These are phyloP conservation scores for Drosophila kurseongensis DNA, from an alignment of 1,140 invertebrate genomes.

Conservation along the genomic window DNA sequence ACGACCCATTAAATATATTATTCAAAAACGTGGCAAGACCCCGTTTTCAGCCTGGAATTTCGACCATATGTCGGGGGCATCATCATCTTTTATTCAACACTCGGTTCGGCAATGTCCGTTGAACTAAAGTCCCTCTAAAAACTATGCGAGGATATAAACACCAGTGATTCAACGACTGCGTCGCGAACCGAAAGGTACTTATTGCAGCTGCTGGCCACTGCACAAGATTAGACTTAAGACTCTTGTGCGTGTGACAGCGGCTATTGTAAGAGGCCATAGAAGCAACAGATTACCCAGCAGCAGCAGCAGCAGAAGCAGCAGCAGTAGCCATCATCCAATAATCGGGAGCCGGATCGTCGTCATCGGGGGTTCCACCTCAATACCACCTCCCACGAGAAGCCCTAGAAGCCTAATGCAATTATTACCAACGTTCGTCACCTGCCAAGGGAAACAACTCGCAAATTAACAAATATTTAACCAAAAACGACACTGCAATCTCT, in stretches of 20 bases:
- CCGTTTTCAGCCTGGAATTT: conserved; percentile 36
- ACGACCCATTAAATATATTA: conserved; percentile 38
- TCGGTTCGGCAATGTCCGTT: conserved; percentile 21
- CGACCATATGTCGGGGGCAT: conserved; percentile 62
- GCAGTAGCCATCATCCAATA: not conserved
- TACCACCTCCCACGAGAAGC: not conserved
- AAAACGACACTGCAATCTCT: too few relatives aligned
- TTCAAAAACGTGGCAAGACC: conserved; percentile 51
- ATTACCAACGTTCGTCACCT: conserved; percentile 1
- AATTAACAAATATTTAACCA: not conserved
- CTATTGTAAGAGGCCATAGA: conserved; percentile 92
- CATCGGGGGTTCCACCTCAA: not conserved
- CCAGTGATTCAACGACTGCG: conserved; percentile 14
- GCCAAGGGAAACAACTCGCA: not conserved
- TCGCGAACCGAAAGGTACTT: conserved; percentile 86
- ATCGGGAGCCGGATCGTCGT: not conserved
- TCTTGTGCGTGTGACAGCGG: conserved; percentile 99
- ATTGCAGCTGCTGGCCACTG: conserved; percentile 98
- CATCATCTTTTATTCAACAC: conserved; percentile 64
- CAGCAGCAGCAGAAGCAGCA: not conserved
- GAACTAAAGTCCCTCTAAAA: conserved; percentile 1
- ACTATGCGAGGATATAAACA: too few relatives aligned
- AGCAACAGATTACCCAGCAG: conserved; percentile 59
- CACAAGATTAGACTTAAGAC: conserved; percentile 95
- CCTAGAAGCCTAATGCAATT: conserved; percentile 23